A percentile compares a stretch with the other conserved stretches of the same genome.
These are phyloP conservation scores for Passer domesticus DNA, from an alignment of 2,113 vertebrate genomes.

Conservation along the genomic window DNA sequence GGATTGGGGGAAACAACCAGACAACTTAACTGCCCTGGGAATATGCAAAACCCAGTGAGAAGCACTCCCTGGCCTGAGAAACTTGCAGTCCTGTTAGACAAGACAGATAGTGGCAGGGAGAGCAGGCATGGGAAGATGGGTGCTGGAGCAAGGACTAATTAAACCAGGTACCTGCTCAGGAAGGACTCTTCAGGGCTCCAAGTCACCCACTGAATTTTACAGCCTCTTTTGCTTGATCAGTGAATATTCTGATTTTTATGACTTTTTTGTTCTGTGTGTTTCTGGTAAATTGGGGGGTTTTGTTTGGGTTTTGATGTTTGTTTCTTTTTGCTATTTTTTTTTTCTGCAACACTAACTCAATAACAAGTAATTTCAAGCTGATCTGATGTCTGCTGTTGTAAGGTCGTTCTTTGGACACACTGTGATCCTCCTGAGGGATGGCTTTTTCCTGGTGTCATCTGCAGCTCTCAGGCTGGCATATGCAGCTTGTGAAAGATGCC, in stretches of 20 bases:
- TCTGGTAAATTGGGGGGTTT: rapidly evolving
- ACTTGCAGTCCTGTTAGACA: background rate
- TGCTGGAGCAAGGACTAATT: background rate
- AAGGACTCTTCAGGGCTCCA: background rate
- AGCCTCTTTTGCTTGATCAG: background rate
- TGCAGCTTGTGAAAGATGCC: background rate
- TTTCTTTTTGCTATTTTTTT: background rate
- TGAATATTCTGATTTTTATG: background rate
- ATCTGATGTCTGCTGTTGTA: background rate
- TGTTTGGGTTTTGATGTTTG: background rate
- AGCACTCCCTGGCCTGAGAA: background rate
- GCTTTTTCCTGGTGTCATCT: background rate
- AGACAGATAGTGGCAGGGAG: background rate
- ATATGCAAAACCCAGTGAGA: background rate
- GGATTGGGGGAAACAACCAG: background rate
- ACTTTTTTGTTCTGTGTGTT: background rate
- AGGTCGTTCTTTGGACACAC: background rate
- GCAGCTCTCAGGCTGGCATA: background rate
- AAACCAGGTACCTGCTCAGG: background rate
- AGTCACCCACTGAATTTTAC: background rate
- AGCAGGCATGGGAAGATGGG: background rate
- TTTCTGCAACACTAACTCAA: background rate
- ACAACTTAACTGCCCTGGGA: background rate
- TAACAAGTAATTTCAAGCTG: background rate
- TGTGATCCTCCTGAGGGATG: background rate